phyloP scores from a whole-genome alignment of 2,888 invertebrate genomes.

The Lithophane socia region DNA sequence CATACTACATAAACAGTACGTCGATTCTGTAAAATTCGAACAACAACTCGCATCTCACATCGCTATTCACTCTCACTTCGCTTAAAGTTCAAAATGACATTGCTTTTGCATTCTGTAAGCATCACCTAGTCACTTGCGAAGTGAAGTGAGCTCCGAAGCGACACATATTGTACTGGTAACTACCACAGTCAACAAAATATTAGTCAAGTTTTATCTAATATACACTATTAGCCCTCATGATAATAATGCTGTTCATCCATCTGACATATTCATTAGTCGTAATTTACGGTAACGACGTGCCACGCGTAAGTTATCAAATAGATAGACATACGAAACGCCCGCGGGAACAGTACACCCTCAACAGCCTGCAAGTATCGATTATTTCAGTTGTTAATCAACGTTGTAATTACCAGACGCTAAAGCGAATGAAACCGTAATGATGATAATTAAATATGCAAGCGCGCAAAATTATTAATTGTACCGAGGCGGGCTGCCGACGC shows the following conservation, averaged over 20 bases:
- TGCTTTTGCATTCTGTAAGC: no score
- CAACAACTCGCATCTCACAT: no score
- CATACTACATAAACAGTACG: neutral
- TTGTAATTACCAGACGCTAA: slow-evolving; percentile 51
- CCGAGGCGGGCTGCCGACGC: slow-evolving; percentile 65
- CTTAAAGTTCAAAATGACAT: no score
- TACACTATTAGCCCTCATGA: neutral
- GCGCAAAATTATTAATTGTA: slow-evolving; percentile 70
- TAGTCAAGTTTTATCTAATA: no score
- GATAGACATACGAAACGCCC: slow-evolving; percentile 9
- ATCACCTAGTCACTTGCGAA: no score
- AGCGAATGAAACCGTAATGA: slow-evolving; percentile 61
- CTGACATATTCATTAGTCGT: slow-evolving; percentile 37
- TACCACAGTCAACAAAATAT: no score
- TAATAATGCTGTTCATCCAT: slow-evolving; percentile 21
- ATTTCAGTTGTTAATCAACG: slow-evolving; percentile 51
- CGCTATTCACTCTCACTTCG: no score
- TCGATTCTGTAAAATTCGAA: no score
- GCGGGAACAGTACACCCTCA: slow-evolving; percentile 13
- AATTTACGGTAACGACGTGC: slow-evolving; percentile 24
- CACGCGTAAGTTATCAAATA: slow-evolving; percentile 17
- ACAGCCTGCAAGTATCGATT: slow-evolving; percentile 55
- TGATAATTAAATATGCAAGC: slow-evolving; percentile 63
- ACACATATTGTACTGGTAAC: no score
- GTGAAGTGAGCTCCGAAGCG: no score